These are phyloP conservation scores for Euwallacea similis DNA, from an alignment of 1,140 invertebrate genomes.

Conservation along the genomic window DNA sequence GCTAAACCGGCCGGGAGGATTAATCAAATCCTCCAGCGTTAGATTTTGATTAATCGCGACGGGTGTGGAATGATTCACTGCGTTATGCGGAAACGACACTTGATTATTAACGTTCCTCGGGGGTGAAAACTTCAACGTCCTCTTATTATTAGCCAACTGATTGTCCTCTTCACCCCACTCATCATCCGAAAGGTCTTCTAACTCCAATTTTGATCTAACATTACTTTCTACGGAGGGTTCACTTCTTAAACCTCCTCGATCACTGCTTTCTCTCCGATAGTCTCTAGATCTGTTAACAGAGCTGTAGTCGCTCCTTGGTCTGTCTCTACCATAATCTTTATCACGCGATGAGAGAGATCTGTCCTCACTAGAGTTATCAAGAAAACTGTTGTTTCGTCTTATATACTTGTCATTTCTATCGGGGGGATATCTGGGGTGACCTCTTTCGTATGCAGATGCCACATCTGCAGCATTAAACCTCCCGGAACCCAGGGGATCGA, in stretches of 20 bases:
- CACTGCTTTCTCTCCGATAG: not conserved
- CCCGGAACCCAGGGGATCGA: conserved; percentile 42
- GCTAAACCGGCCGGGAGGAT: conserved; percentile 69
- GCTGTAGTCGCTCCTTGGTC: not conserved
- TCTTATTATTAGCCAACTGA: conserved; percentile 43
- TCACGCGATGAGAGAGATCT: not conserved
- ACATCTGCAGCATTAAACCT: conserved; percentile 8
- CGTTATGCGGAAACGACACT: not conserved
- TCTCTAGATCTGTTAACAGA: conserved; percentile 6
- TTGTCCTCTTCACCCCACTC: conserved; percentile 53
- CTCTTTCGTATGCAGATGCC: conserved; percentile 5
- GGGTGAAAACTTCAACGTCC: conserved; percentile 7
- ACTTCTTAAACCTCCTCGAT: not conserved
- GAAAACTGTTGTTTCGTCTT: not conserved
- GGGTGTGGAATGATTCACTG: not conserved
- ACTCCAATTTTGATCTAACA: conserved; percentile 23
- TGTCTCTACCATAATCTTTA: not conserved
- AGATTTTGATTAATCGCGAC: conserved; percentile 25
- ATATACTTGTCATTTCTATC: conserved; percentile 8
- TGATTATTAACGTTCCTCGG: not conserved
- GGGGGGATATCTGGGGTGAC: not conserved
- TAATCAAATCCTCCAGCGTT: conserved; percentile 83
- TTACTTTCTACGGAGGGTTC: conserved; percentile 3
- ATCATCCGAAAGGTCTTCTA: conserved; percentile 49
- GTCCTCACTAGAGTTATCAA: not conserved